A percentile compares a stretch with the other conserved stretches of the same genome.
Evolutionary conservation across 2,113 vertebrate species (phyloP).

Genomic region (Genyomyrus donnyi): DNA sequence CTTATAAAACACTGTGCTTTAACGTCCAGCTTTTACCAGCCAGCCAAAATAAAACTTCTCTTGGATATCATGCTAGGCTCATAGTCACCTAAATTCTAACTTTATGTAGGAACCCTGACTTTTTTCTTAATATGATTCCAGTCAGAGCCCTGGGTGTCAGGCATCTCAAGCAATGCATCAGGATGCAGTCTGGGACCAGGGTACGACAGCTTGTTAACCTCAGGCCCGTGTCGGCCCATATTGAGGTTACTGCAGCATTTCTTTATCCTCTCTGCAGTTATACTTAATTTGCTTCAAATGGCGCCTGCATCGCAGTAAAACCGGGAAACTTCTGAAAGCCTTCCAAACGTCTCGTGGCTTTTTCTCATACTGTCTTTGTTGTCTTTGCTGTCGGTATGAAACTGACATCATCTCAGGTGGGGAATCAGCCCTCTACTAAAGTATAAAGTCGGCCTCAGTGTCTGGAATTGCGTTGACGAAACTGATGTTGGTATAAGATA

Average conservation of each 20-base stretch:
- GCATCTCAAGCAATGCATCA: background rate
- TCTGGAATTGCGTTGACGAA: background rate
- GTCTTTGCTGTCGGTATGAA: background rate
- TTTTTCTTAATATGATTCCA: background rate
- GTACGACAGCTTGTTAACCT: background rate
- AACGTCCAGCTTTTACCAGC: background rate
- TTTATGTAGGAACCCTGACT: background rate
- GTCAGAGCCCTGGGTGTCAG: background rate
- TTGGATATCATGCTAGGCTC: background rate
- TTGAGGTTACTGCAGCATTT: background rate
- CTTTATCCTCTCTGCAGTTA: background rate
- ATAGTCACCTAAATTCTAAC: background rate
- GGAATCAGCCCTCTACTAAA: background rate
- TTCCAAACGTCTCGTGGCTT: background rate
- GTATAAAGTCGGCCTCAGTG: background rate
- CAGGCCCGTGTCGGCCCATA: too few species aligned
- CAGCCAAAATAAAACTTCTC: background rate
- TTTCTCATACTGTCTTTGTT: background rate
- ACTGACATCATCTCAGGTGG: background rate
- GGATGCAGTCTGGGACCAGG: background rate
- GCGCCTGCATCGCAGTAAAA: background rate
- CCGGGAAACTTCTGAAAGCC: background rate
- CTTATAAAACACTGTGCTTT: background rate
- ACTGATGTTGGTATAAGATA: background rate
- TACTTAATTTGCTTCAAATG: conserved; percentile 1